These are phyloP conservation scores for Tetheella fluctuosa DNA, from an alignment of 2,888 invertebrate species.

Conservation along the genomic window DNA sequence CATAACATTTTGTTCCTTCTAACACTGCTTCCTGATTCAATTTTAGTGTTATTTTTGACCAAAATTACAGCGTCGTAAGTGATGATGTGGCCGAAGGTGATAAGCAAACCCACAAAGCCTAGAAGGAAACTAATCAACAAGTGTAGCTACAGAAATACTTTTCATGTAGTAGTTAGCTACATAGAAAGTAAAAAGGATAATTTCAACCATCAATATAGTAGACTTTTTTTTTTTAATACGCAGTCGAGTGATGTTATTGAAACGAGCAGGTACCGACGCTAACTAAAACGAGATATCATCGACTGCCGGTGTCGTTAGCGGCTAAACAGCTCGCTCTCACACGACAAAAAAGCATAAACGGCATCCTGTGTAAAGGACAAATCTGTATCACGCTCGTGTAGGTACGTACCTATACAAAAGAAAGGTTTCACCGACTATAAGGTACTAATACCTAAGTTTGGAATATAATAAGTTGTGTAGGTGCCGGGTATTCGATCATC, in stretches of 20 bases:
- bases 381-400: neutral
- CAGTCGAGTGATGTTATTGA: constrained; percentile 7
- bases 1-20: too few species aligned
- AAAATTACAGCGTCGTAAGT: too few species aligned
- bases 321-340: neutral
- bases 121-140: too few species aligned
- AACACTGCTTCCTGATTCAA: too few species aligned
- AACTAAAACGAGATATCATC: neutral
- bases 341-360: neutral
- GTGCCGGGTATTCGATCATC: neutral
- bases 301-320: neutral
- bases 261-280: neutral
- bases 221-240: neutral
- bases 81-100: too few species aligned
- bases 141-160: too few species aligned
- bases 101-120: too few species aligned
- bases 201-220: neutral
- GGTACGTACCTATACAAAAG: neutral
- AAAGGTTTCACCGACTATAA: neutral
- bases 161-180: neutral
- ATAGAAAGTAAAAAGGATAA: neutral
- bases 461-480: neutral
- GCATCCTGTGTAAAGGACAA: constrained; percentile 4
- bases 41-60: too few species aligned
- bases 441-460: neutral